phyloP scores from a whole-genome alignment of 1,140 invertebrate species.

The Drosophila burlai region DNA sequence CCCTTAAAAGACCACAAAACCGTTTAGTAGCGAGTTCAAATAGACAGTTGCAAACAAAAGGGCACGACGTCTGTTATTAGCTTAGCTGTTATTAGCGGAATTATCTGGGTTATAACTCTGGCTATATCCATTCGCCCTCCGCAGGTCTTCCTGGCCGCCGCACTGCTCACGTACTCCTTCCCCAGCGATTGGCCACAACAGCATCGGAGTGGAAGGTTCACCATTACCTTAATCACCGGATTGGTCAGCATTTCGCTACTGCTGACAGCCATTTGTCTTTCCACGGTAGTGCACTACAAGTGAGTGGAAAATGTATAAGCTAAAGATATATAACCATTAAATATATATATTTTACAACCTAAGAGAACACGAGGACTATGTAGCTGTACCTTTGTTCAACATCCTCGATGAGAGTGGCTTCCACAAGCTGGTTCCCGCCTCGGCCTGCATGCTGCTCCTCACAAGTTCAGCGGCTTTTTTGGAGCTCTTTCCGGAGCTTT shows the following conservation, averaged over 20 bases:
- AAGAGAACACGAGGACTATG: conserved; percentile 81
- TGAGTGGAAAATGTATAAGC: conserved; percentile 22
- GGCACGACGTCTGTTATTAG: conserved; percentile 24
- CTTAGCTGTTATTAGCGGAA: conserved; percentile 54
- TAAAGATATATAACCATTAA: background rate
- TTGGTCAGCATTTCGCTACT: conserved; percentile 65
- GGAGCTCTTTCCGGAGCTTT: conserved; percentile 88
- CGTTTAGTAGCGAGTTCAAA: background rate
- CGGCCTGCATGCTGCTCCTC: conserved; percentile 87
- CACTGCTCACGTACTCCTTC: conserved; percentile 71
- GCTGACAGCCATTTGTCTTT: conserved; percentile 71
- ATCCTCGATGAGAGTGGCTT: conserved; percentile 88
- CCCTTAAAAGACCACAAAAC: background rate
- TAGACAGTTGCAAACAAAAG: background rate
- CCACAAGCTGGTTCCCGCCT: conserved; percentile 87
- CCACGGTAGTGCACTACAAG: conserved; percentile 77
- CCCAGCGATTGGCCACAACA: conserved; percentile 68
- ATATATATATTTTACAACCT: background rate
- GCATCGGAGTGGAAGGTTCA: conserved; percentile 62
- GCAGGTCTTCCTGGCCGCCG: conserved; percentile 46
- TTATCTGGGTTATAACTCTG: conserved; percentile 26
- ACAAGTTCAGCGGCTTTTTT: conserved; percentile 87
- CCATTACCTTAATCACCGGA: conserved; percentile 50
- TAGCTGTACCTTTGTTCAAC: conserved; percentile 87
- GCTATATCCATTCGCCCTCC: background rate